A percentile compares a stretch with the other conserved stretches of the same genome.
These are phyloP conservation scores for Bucorvus abyssinicus DNA, from an alignment of 2,797 vertebrate species.

Conservation along the genomic window DNA sequence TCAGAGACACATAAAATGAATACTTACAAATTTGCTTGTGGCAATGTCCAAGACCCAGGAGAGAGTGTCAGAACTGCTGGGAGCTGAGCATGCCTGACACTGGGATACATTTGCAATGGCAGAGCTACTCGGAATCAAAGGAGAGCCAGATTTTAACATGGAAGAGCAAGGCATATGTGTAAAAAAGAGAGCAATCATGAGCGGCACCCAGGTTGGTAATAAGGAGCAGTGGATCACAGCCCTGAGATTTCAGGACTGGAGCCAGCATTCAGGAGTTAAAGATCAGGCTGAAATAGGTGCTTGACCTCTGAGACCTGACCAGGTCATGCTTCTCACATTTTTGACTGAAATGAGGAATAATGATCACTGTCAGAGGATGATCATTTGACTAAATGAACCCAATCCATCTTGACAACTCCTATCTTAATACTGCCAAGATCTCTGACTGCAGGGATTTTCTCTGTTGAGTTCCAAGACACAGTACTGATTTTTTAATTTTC, in stretches of 20 bases:
- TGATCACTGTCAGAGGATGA: neutral
- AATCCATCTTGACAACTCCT: neutral
- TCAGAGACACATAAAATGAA: neutral
- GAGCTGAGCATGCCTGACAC: neutral
- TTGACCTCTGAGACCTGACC: neutral
- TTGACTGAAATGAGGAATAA: neutral
- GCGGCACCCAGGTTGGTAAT: accelerated
- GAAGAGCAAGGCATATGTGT: neutral
- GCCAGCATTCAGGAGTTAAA: neutral
- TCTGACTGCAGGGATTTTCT: neutral
- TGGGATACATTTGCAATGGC: neutral
- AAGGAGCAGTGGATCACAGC: neutral
- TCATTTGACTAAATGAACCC: neutral
- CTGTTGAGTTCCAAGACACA: neutral
- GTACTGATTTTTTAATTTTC: neutral
- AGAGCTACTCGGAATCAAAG: neutral
- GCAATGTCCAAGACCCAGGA: neutral
- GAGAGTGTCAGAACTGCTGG: neutral
- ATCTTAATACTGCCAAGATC: neutral
- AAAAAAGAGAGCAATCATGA: neutral
- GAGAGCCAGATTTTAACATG: neutral
- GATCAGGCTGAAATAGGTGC: neutral
- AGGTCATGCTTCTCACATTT: neutral
- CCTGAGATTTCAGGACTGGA: neutral
- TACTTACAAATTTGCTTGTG: neutral